A percentile compares a stretch with the other conserved stretches of the same genome.
Conservation (phyloP, 1,140 invertebrate species). For the Acyrthosiphon pisum region DNA sequence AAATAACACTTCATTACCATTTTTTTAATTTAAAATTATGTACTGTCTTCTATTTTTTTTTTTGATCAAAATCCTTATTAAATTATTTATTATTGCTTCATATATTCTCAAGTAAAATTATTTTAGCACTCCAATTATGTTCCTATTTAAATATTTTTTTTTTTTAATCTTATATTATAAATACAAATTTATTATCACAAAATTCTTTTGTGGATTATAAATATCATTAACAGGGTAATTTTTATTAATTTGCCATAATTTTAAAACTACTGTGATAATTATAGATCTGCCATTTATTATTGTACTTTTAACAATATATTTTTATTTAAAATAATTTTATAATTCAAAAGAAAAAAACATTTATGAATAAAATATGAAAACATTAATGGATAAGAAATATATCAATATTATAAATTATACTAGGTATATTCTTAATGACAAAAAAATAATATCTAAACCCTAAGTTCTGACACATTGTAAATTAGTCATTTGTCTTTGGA, state of each 20-base stretch:
- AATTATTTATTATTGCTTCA: neutral
- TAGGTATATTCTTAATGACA: neutral
- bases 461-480: neutral
- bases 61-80: neutral
- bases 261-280: slow-evolving; percentile 34
- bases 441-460: neutral
- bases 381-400: neutral
- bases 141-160: neutral
- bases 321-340: slow-evolving; percentile 8
- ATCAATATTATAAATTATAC: neutral
- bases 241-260: slow-evolving; percentile 3
- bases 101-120: neutral
- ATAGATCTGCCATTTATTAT: slow-evolving; percentile 17
- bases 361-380: too few relatives aligned
- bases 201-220: neutral
- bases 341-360: neutral
- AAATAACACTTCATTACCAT: neutral
- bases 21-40: neutral
- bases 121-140: slow-evolving; percentile 12
- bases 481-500: slow-evolving; percentile 72
- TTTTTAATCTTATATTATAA: neutral
- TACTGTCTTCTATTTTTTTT: slow-evolving; percentile 22
- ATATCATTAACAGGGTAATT: slow-evolving; percentile 31
- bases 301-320: neutral
- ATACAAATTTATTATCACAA: neutral